Evolutionary conservation across 2,888 invertebrate species (phyloP), one percentile per base, ranked within the genome.

Genomic region (Pheosia tremula): DNA sequence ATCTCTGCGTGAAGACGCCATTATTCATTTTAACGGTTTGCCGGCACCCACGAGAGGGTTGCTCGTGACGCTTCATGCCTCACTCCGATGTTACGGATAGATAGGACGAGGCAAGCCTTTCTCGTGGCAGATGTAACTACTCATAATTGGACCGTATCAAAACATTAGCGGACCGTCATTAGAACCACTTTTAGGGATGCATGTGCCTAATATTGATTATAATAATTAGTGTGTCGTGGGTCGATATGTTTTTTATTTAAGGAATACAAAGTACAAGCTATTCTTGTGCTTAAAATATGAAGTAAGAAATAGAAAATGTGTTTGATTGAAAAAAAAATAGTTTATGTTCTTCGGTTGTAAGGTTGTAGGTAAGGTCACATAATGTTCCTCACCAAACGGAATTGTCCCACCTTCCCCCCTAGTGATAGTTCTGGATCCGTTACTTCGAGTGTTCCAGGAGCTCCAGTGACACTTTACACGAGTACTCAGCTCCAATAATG

Each of bases 21-120:
- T 93, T 88, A 90, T 79, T 93, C 90, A 93, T 91, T 91, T 93
- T 91, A 92, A 93, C 93, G 92, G 93, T 88, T 88, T 79, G 77
- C 80, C 80, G 83, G 87, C 86, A 87, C 85, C 89, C 83, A 80
- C 47, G 88, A 90, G 89, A 89, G 91, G 90, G 90, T 90, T 87
- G 85, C 76, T 68, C 85, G 89, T 89, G 88, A 88, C 86, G 89
- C 83, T 74, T 78, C 77, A 74, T 76, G 79, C 75, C 86, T 79
- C 69, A 78, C 72, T 74, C 74, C 75, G 91, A 90, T 90, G 87
- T 80, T 87, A 82, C 88, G 86, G 83, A 78, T 81, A 85, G 90
- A 90, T 91, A 89, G 79, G 77, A 41, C 79, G 79, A 79, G 78
- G 62, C 67, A 80, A 81, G 76, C 81, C 83, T 86, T 90, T 84